These are phyloP conservation scores for Sebastes melanostomus DNA, from an alignment of 2,797 vertebrate genomes.

Conservation along the genomic window DNA sequence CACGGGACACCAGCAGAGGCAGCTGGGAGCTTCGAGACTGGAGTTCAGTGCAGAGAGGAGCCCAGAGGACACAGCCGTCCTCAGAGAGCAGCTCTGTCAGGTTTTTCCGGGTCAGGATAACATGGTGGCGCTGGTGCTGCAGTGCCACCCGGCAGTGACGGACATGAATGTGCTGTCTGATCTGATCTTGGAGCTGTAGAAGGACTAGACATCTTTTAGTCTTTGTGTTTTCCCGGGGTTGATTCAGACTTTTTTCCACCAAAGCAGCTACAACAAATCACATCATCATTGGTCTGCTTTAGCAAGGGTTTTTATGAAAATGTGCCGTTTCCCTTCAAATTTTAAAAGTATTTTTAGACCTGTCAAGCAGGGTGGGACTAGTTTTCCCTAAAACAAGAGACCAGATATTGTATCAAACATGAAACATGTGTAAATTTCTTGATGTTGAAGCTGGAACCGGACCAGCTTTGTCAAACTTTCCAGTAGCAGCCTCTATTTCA, in stretches of 20 bases:
- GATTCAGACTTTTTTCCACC: background rate
- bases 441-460: background rate
- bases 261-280: background rate
- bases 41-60: slow-evolving; percentile 38
- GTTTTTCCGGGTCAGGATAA: slow-evolving; percentile 86
- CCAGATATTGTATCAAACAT: background rate
- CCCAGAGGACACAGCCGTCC: slow-evolving; percentile 71
- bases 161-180: slow-evolving; percentile 87
- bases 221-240: background rate
- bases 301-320: background rate
- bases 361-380: background rate
- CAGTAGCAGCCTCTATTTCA: background rate
- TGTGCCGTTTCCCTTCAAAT: background rate
- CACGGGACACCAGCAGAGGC: background rate
- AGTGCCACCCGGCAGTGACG: slow-evolving; percentile 77
- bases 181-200: slow-evolving; percentile 77
- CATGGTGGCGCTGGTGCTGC: slow-evolving; percentile 85
- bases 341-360: background rate
- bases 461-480: background rate
- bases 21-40: background rate
- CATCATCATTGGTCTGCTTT: background rate
- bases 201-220: background rate
- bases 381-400: background rate
- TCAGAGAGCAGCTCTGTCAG: slow-evolving; percentile 80
- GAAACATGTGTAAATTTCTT: no score